These are phyloP conservation scores for Numenius arquata DNA, from an alignment of 2,113 vertebrate genomes.

Conservation along the genomic window DNA sequence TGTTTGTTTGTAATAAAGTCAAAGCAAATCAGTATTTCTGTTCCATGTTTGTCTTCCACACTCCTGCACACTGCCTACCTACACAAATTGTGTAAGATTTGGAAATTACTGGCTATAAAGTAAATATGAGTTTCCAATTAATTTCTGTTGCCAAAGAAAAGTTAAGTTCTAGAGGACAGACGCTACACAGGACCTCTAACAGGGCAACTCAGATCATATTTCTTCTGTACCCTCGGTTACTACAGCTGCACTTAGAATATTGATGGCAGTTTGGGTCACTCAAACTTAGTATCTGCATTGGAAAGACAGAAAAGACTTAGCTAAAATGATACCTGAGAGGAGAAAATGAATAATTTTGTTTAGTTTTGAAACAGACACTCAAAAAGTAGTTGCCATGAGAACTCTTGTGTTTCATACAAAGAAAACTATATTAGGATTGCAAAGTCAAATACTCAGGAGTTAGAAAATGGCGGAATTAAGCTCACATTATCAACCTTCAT, in stretches of 20 bases:
- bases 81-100: not conserved
- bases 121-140: not conserved
- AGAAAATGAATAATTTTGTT: not conserved
- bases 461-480: not conserved
- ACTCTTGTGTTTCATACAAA: not conserved
- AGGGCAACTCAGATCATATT: not conserved
- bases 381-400: conserved; percentile 31
- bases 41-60: not conserved
- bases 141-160: conserved; percentile 1
- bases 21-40: not conserved
- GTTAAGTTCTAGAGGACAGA: not conserved
- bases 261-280: not conserved
- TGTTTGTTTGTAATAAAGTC: not conserved
- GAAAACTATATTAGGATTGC: not conserved
- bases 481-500: not conserved
- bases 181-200: not conserved
- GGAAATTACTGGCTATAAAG: not conserved
- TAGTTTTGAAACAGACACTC: not conserved
- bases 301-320: conserved; percentile 8
- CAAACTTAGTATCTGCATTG: not conserved
- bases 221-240: not conserved
- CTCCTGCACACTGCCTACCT: not conserved
- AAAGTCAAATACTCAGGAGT: not conserved
- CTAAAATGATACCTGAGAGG: conserved; percentile 5
- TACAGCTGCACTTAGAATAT: not conserved